Evolutionary conservation across 2,888 invertebrate genomes (phyloP), one percentile per base, ranked within the genome.

Genomic region (Congeria kusceri): DNA sequence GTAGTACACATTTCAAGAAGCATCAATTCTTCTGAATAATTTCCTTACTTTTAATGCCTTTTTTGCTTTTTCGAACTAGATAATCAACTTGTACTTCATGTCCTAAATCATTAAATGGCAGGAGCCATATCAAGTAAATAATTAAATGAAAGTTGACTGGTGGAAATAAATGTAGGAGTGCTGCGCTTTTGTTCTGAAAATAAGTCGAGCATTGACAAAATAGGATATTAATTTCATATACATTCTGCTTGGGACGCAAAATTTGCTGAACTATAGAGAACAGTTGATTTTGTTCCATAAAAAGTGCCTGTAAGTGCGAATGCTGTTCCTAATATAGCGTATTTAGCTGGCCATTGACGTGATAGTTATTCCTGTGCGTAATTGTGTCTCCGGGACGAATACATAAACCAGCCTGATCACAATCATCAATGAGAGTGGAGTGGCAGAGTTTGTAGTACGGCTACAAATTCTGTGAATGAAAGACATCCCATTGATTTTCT

Each of bases 281-380:
- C 25, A 53, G 65, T 76, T 65, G 63, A 65, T 64, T 57, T 53
- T 18, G 59, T 49, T 76, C 75, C 69, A 69, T 76, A 76, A 69
- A 76, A 69, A 76, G 68, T 58, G n/a, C 18, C 59, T 49, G 57
- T 61, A 39, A 59, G 75, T 65, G 44, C 69, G 64, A 47, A 49
- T 25, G 23, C 20, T 58, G 46, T 69, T 76, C 75, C 69, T 27
- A 76, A 76, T 76, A 65, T 69, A 76, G 75, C 59, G 61, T 76
- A 39, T 69, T 69, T 65, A 76, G 65, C 69, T 65, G 53, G 69
- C 69, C 75, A 68, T 76, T 76, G 75, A 76, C 75, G 69, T 69
- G 68, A 46, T 67, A 46, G 59, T 27, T 62, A 23, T 49, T 57
- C 67, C n/a, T 32, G 63, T 23, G 57, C 63, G 70, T 70, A 70